Evolutionary conservation across 1,140 invertebrate species (phyloP).

Genomic region (Aphaenogaster rudis): DNA sequence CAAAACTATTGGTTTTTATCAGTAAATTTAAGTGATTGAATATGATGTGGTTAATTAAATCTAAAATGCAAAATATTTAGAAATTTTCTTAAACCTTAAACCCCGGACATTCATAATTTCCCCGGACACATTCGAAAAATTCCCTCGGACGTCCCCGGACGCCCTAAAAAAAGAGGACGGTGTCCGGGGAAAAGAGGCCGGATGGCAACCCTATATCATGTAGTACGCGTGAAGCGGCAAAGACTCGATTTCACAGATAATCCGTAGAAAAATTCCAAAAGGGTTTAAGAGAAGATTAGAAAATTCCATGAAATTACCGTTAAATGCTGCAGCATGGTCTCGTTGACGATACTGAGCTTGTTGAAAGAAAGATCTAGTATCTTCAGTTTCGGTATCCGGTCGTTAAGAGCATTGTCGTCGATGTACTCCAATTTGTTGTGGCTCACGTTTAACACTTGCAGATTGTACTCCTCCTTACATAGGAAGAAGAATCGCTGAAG

Average conservation of each 20-base stretch:
- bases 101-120: no score
- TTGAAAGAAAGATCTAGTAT: slow-evolving; percentile 84
- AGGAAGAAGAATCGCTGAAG: slow-evolving; percentile 84
- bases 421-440: slow-evolving; percentile 84
- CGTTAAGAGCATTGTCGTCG: slow-evolving; percentile 82
- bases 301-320: slow-evolving; percentile 75
- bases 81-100: no score
- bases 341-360: slow-evolving; percentile 81
- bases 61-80: no score
- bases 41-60: no score
- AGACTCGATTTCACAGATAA: neutral
- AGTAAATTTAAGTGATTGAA: no score
- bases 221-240: neutral
- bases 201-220: neutral
- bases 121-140: no score
- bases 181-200: no score
- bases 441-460: slow-evolving; percentile 83
- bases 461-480: slow-evolving; percentile 82
- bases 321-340: slow-evolving; percentile 84
- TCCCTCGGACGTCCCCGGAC: no score
- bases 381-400: slow-evolving; percentile 81
- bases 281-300: slow-evolving; percentile 13
- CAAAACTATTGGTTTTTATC: no score
- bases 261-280: slow-evolving; percentile 44
- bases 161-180: no score